phyloP scores from a whole-genome alignment of 1,140 invertebrate species.

The Calliopsis andreniformis region DNA sequence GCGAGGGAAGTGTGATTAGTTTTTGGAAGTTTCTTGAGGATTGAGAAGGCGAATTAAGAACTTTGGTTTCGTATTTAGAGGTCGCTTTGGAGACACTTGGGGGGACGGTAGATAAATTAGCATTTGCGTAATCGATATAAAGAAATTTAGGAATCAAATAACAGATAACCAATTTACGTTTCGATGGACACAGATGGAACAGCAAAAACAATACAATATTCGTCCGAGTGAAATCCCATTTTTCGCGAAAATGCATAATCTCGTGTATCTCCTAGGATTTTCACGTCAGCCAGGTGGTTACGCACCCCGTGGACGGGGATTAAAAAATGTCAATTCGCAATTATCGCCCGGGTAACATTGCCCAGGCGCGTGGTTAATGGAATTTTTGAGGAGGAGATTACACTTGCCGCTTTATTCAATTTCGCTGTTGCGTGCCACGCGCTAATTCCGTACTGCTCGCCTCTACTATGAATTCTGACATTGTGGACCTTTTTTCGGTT shows the following conservation, averaged over 20 bases:
- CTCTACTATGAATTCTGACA: not conserved
- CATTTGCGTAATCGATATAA: no score
- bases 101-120: no score
- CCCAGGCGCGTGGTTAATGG: conserved; percentile 69
- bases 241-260: conserved; percentile 33
- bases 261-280: conserved; percentile 63
- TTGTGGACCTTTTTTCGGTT: conserved; percentile 35
- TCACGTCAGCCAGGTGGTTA: conserved; percentile 57
- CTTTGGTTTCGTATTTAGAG: not conserved
- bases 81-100: not conserved
- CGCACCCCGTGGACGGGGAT: conserved; percentile 40
- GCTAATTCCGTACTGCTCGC: conserved; percentile 38
- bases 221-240: conserved; percentile 53
- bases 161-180: no score
- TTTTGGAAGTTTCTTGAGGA: no score
- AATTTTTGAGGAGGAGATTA: conserved; percentile 78
- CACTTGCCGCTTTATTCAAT: conserved; percentile 60
- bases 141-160: not conserved
- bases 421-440: conserved; percentile 43
- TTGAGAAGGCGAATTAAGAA: no score
- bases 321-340: conserved; percentile 77
- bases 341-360: conserved; percentile 59
- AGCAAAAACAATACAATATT: not conserved
- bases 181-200: not conserved
- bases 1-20: no score